Conservation (phyloP, 2,113 vertebrate genomes). For the Nesospiza acunhae region DNA sequence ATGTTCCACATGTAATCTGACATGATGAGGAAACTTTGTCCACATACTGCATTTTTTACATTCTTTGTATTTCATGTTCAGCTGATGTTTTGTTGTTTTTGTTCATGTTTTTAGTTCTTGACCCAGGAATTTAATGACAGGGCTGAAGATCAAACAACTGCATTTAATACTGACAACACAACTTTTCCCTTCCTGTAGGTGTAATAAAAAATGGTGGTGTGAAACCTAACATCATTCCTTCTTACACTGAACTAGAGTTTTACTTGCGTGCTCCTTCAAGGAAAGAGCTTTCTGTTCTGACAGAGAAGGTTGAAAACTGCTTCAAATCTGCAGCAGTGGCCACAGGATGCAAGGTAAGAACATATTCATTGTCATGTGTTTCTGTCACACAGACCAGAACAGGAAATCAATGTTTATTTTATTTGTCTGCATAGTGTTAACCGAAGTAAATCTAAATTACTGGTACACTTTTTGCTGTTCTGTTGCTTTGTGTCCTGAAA, state of each 20-base stretch:
- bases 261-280: conserved; percentile 82
- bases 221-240: conserved; percentile 89
- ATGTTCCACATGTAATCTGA: background rate
- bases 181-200: conserved; percentile 71
- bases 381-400: background rate
- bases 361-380: background rate
- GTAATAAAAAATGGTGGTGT: conserved; percentile 89
- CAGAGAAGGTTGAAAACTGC: conserved; percentile 84
- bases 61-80: background rate
- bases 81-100: background rate
- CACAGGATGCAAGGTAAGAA: conserved; percentile 84
- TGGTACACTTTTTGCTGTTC: background rate
- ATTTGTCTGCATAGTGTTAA: background rate
- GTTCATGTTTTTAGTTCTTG: background rate
- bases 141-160: background rate
- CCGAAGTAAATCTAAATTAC: background rate
- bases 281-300: conserved; percentile 80
- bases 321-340: conserved; percentile 86
- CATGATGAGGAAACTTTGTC: background rate
- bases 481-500: background rate
- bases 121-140: background rate
- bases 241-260: conserved; percentile 84
- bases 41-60: background rate
- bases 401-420: background rate
- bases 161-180: background rate